Base-by-base conservation (phyloP, 2,888 invertebrate genomes). In the Dolichopus griseipennis region DNA sequence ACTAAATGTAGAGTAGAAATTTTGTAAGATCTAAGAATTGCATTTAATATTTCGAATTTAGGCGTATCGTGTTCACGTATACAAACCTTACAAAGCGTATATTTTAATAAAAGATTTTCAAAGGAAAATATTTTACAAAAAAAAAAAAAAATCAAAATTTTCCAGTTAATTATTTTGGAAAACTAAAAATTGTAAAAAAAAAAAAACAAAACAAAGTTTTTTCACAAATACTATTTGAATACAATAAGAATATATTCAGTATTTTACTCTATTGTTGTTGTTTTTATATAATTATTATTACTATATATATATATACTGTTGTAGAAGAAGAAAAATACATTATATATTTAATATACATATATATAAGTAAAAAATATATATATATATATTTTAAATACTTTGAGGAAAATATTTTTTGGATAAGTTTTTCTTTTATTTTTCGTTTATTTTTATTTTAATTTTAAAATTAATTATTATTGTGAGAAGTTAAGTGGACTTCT, bases 101-200 rank as follows among this genome's bases (percentile, higher is more conserved):
- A 37, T 5, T 37, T 1, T 37, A 37, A 37, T 37, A 37, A 37
- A 7, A 37, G 1, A 10, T 1, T 12, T 10, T 10, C 4, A 37
- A 52, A 52, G 2, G 15, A 6, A 52, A 52, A 52, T n/a, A 52
- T 18, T 52, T 52, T 52, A 18, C 52, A 52, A 52, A 52, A 15
- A 15, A 52, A n/a, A 52, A 52, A 52, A n/a, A 2, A 52, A 37
- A 37, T 7, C 3, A 37, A 37, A 37, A 52, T 52, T 52, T 52
- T 52, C 52, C 52, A 52, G 52, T 52, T 52, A 27, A 27, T 52
- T 15, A 52, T 52, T 52, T 52, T 52, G 52, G 52, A 52, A 52
- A 52, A 52, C 52, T 52, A 52, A 52, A 52, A 52, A 18, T 52
- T 18, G 6, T 12, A 52, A 52, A 52, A 52, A 52, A 15, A 15